These are phyloP conservation scores for Montipora foliosa DNA, from an alignment of 64 coral and sea anemone genomes.

Conservation along the genomic window DNA sequence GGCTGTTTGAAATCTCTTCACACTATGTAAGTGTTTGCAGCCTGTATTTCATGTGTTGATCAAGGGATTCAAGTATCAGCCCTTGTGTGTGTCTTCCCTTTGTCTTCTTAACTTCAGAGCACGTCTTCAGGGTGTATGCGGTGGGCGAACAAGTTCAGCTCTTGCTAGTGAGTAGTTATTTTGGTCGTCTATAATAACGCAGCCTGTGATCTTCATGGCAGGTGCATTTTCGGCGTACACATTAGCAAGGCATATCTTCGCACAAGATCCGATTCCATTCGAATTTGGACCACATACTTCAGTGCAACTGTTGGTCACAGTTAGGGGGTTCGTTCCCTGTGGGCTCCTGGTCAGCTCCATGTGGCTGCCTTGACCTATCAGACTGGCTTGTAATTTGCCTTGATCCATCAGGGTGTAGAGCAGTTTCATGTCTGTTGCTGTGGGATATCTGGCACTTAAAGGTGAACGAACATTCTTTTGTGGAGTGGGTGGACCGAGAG, in stretches of 20 bases:
- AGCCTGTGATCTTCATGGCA: not conserved
- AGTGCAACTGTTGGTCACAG: not conserved
- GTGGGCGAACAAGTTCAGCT: not conserved
- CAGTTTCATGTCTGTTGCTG: not conserved
- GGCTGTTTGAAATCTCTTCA: constrained; percentile 25
- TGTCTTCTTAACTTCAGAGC: not conserved
- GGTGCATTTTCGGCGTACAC: not conserved
- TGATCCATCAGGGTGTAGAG: not conserved
- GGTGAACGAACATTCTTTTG: not conserved
- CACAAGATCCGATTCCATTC: not conserved
- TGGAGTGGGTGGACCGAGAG: not conserved
- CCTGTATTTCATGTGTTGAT: not conserved
- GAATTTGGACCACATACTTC: not conserved
- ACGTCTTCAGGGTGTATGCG: not conserved
- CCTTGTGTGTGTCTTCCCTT: not conserved
- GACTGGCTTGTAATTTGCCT: not conserved
- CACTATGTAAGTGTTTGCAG: not conserved
- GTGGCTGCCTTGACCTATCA: not conserved
- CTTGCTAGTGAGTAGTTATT: constrained; percentile 21
- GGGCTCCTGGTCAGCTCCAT: not conserved
- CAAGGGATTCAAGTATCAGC: constrained; percentile 13
- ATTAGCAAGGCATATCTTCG: constrained; percentile 30
- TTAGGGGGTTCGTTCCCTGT: not conserved
- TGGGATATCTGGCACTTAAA: not conserved
- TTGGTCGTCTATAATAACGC: constrained; percentile 39